Evolutionary conservation across 2,113 vertebrate species (phyloP), one percentile per base, ranked within the genome.

Genomic region (Catagonus wagneri): DNA sequence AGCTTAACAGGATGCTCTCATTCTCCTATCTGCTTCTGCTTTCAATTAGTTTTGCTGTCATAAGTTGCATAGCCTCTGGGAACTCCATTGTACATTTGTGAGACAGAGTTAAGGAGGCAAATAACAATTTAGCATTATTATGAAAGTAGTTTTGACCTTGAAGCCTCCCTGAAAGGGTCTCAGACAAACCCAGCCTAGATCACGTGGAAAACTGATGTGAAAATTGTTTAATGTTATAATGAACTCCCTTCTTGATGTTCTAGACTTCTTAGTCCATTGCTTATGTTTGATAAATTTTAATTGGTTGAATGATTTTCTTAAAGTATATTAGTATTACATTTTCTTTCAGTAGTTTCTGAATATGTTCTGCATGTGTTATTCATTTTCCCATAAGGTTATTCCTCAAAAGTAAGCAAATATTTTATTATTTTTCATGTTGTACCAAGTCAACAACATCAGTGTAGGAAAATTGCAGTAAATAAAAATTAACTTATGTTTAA

Each of bases 381-480:
- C 23, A 66, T 69, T 97, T 25, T 78, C 39, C 88, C 66, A 4
- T 66, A 91, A 66, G 34, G 2, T 86, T 94, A 32, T 83, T 83
- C n/a, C 71, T 92, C 44, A 84, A 94, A 94, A 95, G n/a, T 85
- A 92, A 89, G 54, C 75, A 32, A n/a, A 32, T 72, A 61, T 66
- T 79, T 74, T 58, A 90, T 65, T 86, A 25, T 89, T 88, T 93
- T 93, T 79, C 44, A 16, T 63, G 74, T 79, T 65, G 20, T 84
- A 14, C 58, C 79, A 89, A 92, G 16, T 72, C 25, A 83, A 13
- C 44, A 92, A n/a, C 16, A 71, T 97, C 2, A 86, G 2, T 75
- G 58, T 85, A 89, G 22, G 36, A 80, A 89, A 78, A 63, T 39
- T 54, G 14, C 32, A 81, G 1, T 86, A 81, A 80, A 85, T 86